Base-by-base conservation (phyloP, 2,113 vertebrate genomes). In the Zosterops pallidus region DNA sequence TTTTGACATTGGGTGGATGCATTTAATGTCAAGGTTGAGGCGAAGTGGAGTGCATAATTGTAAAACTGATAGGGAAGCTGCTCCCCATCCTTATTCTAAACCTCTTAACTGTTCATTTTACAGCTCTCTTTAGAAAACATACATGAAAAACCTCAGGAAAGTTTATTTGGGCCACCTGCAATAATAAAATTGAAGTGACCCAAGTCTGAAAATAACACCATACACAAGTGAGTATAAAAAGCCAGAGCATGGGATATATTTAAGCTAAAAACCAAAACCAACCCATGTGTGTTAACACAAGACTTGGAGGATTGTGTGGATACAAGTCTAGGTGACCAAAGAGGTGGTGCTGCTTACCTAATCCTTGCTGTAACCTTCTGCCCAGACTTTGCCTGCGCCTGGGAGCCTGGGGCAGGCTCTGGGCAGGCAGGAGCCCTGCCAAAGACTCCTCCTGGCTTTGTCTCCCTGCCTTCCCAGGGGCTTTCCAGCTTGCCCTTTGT, bases 161-260 rank as follows among this genome's bases (percentile, higher is more conserved):
- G 64, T 86, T 63, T 94, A 64, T 68, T 78, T 86, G 69, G 42
- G 52, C 60, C 81, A 75, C 68, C 47, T 83, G 72, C 74, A 60
- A 12, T 65, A 86, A 87, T 71, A 82, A 91, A 86, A 71, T 8
- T 12, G 10, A 83, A 86, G 77, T 46, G 56, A 67, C 60, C 35
- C 37, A 46, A 75, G 64, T 31, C 29, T 49, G 39, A 78, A 89
- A 95, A 71, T 39, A 53, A 33, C 8, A 18, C 4, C 5, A 16
- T 37, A 8, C 0, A 20, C 9, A 47, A 70, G 59, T 63, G 84
- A 68, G 28, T 55, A 19, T 41, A 69, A 88, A 87, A 79, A 87
- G n/a, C 41, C 2, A 3, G 55, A 69, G 41, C 33, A 31, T 39
- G 68, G 19, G 63, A 71, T 80, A 33, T 6, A 52, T 65, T 72